Evolutionary conservation across 92 coral and sea anemone genomes (phyloP), one percentile per base, ranked within the genome.

Genomic region (Plumapathes pennacea): DNA sequence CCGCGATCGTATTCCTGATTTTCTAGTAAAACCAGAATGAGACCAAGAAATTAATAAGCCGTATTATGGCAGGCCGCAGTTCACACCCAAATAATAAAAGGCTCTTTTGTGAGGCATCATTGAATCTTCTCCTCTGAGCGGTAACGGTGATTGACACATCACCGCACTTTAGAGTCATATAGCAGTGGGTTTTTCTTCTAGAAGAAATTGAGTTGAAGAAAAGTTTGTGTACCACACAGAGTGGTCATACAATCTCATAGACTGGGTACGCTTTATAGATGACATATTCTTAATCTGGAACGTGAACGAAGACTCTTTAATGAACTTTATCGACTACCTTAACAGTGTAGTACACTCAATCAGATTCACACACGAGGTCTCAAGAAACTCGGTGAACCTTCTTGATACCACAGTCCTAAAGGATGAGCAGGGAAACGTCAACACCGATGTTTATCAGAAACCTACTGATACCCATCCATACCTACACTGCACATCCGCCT

Each of bases 401-500:
- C 55, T 64, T 6, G 71, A 50, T 34, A 64, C 71, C n/a, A 64
- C 29, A 20, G 60, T 64, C 13, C 34, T 28, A 41, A 64, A 64
- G n/a, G 71, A 49, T 37, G 41, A 28, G 28, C 33, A 50, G 32
- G 71, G 71, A 28, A 63, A 46, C 38, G 38, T 63, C 36, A 25
- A 28, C 50, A 64, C 60, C 11, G 72, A 64, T 38, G 26, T 64
- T 25, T 57, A 53, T 21, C 65, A 68, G 18, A 65, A 65, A 33
- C 73, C 63, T 9, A 62, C 69, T 22, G 61, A 50, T 37, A 63
- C 70, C 55, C 57, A 62, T 47, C 57, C 70, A 32, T 62, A 46
- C 70, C 42, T 62, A 62, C 57, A 64, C 27, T 61, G 68, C 54
- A 61, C 68, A n/a, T 61, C 68, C 23, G 68, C 68, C 68, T 13